These are phyloP conservation scores for Saccostrea cuccullata DNA, from an alignment of 1,140 invertebrate species.

Conservation along the genomic window DNA sequence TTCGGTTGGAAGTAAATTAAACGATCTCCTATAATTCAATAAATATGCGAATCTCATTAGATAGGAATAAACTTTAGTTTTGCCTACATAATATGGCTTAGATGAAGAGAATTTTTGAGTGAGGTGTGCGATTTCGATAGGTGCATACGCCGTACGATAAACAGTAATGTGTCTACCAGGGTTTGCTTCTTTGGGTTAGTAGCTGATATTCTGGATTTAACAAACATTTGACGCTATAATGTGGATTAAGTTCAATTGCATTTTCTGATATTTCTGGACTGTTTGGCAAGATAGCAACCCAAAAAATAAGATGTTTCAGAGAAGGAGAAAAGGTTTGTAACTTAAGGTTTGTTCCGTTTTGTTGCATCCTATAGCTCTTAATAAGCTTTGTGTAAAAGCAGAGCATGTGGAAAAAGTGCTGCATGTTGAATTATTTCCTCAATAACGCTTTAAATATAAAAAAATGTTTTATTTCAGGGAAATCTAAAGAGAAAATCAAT, in stretches of 20 bases:
- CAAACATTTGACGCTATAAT: slow-evolving; percentile 10
- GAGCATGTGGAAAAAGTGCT: not conserved
- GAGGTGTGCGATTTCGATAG: slow-evolving; percentile 19
- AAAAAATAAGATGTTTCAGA: not conserved
- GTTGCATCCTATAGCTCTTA: not conserved
- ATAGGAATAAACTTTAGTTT: not conserved
- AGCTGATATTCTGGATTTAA: slow-evolving; percentile 22
- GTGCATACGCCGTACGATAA: not conserved
- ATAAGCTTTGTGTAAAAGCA: not conserved
- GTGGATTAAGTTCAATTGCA: not conserved
- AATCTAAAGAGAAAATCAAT: slow-evolving; percentile 17
- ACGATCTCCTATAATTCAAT: slow-evolving; percentile 24
- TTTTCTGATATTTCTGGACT: not conserved
- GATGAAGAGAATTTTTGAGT: not conserved
- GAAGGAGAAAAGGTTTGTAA: slow-evolving; percentile 32
- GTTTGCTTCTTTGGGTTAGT: not conserved
- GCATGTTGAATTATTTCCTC: not conserved
- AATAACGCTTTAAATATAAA: not conserved
- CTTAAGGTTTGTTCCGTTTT: slow-evolving; percentile 24
- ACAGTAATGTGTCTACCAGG: slow-evolving; percentile 3
- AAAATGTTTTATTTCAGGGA: slow-evolving; percentile 1
- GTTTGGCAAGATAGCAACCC: not conserved
- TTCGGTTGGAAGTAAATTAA: slow-evolving; percentile 25
- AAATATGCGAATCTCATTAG: slow-evolving; percentile 26
- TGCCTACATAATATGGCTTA: slow-evolving; percentile 9